Percentiles rank a stretch among this genome's conserved stretches.
Evolutionary conservation across 2,113 vertebrate genomes (phyloP).

Genomic region (Grammatotria lemairii): DNA sequence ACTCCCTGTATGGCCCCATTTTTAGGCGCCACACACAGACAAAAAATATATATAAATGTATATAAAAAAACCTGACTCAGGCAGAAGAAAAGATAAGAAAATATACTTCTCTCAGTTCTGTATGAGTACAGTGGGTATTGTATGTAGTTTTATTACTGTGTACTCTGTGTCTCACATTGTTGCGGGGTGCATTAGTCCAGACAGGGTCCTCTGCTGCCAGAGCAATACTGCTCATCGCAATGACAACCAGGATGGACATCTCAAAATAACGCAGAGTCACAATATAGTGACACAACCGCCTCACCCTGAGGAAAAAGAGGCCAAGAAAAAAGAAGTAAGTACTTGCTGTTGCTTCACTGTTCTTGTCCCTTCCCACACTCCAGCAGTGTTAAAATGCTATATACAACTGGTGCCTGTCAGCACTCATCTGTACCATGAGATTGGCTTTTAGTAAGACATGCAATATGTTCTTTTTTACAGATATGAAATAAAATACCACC

Average conservation of each 20-base stretch:
- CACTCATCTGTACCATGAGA: neutral
- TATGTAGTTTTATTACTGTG: neutral
- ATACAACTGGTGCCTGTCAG: neutral
- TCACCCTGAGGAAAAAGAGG: conserved; percentile 71
- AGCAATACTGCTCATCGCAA: conserved; percentile 93
- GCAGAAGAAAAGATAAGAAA: neutral
- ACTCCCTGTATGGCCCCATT: neutral
- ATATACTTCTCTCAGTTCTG: neutral
- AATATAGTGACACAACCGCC: conserved; percentile 88
- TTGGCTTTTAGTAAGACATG: neutral
- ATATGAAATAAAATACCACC: neutral
- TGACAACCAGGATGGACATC: conserved; percentile 95
- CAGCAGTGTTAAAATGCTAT: neutral
- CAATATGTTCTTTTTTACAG: neutral
- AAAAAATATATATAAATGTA: neutral
- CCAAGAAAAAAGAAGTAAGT: neutral
- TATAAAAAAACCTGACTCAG: neutral
- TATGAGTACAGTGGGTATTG: neutral
- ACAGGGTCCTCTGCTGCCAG: conserved; percentile 94
- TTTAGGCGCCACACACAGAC: neutral
- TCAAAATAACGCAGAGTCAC: conserved; percentile 94
- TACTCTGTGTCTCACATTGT: conserved; percentile 76
- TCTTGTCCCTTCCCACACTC: neutral
- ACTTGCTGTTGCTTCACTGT: neutral
- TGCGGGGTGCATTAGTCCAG: conserved; percentile 81